Evolutionary conservation across 1,140 invertebrate species (phyloP), one percentile per base, ranked within the genome.

Genomic region (Akabosia matsudoensis): DNA sequence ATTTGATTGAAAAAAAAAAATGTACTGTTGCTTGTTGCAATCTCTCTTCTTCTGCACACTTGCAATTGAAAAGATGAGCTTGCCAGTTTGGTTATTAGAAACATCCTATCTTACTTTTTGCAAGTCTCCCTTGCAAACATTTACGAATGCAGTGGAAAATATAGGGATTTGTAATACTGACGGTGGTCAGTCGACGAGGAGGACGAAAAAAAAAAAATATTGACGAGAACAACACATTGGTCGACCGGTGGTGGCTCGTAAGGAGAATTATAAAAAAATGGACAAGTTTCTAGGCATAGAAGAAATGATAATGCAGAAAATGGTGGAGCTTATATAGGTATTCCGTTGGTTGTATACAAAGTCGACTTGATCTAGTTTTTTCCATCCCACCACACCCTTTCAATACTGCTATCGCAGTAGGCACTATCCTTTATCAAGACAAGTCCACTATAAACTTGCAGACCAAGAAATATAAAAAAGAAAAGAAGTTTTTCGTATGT

Each of bases 341-440:
- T 67, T 67, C 31, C 31, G 61, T 30, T 10, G 22, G 13, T 7
- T 13, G 54, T 3, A 22, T 45, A 18, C 18, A 24, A 22, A 67
- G 61, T 67, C 61, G 24, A 30, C 61, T 67, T 67, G 61, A 67
- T 67, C 61, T 67, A 67, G 61, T 67, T 67, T 67, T n/a, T 67
- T 67, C 61, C 61, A 67, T 67, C 61, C 61, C 61, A 67, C 61
- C 61, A 67, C 61, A 67, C 61, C 61, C 61, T 67, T 67, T 67
- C 61, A 67, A 67, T 67, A 16, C 31, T 22, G 22, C 61, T 67
- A 30, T 67, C 61, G 61, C 61, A 67, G 3, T 22, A 3, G 13
- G 24, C 54, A 16, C 14, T 61, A 22, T 61, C 54, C 54, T 16
- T 22, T n/a, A 13, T n/a, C 7, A 7, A 45, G 37, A 45, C 7